A percentile compares a stretch with the other conserved stretches of the same genome.
Evolutionary conservation across 2,888 invertebrate species (phyloP).

Genomic region (Drosophila parthenogenetica): DNA sequence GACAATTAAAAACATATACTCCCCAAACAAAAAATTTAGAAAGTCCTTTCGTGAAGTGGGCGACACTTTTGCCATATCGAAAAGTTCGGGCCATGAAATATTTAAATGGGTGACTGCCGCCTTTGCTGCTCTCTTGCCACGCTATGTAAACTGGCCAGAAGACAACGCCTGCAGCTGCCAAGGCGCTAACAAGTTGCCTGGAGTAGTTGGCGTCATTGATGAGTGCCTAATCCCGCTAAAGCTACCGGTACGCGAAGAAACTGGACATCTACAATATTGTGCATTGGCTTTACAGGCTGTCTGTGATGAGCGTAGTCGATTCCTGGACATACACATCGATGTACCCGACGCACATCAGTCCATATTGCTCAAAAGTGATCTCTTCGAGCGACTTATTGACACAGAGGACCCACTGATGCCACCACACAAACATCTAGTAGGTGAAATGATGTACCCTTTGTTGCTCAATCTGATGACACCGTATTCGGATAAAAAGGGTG

Average conservation of each 20-base stretch:
- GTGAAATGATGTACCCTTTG: slow-evolving; percentile 51
- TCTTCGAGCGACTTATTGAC: slow-evolving; percentile 48
- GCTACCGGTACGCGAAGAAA: slow-evolving; percentile 32
- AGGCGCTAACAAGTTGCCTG: slow-evolving; percentile 20
- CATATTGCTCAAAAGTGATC: slow-evolving; percentile 49
- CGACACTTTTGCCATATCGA: slow-evolving; percentile 51
- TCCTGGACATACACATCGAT: slow-evolving; percentile 53
- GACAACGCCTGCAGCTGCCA: slow-evolving; percentile 12
- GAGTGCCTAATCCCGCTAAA: slow-evolving; percentile 44
- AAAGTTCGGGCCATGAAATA: slow-evolving; percentile 57
- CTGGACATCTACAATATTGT: slow-evolving; percentile 7
- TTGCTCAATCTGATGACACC: slow-evolving; percentile 59
- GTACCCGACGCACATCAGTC: slow-evolving; percentile 51
- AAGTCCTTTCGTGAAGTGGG: slow-evolving; percentile 58
- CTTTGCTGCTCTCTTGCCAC: slow-evolving; percentile 40
- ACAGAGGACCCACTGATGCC: slow-evolving; percentile 42
- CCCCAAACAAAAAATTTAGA: slow-evolving; percentile 3
- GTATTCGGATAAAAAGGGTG: slow-evolving; percentile 25
- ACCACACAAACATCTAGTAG: slow-evolving; percentile 47
- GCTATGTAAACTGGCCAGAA: slow-evolving; percentile 47
- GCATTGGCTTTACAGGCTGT: slow-evolving; percentile 47
- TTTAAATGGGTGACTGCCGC: slow-evolving; percentile 52
- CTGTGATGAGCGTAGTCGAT: slow-evolving; percentile 48
- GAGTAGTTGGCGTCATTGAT: slow-evolving; percentile 56
- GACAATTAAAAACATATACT: no score